These are phyloP conservation scores for Coregonus clupeaformis DNA, from an alignment of 2,113 vertebrate genomes.

Conservation along the genomic window DNA sequence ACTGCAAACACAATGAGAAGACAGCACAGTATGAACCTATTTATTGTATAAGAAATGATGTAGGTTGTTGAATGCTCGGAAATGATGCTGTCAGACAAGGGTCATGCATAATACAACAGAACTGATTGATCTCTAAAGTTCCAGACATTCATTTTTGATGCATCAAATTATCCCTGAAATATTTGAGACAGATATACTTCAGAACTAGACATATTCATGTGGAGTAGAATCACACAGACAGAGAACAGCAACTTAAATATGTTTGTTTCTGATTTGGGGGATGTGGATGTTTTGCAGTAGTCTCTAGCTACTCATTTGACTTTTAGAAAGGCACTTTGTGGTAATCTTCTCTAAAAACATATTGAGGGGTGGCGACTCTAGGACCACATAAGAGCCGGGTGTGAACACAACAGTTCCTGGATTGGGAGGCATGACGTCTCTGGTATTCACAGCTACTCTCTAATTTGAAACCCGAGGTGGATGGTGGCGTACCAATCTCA, in stretches of 20 bases:
- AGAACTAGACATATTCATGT: constrained; percentile 1
- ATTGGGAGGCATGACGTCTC: not conserved
- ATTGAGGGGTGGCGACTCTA: constrained; percentile 67
- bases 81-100: not conserved
- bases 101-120: constrained; percentile 15
- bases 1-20: not conserved
- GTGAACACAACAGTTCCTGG: constrained; percentile 44
- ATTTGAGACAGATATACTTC: constrained; percentile 3
- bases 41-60: not conserved
- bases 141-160: constrained; percentile 23
- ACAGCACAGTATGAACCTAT: not conserved
- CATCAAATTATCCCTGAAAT: constrained; percentile 18
- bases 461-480: not conserved
- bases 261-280: not conserved
- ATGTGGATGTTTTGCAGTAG: not conserved
- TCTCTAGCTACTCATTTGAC: constrained; percentile 24
- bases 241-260: not conserved
- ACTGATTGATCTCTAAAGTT: constrained; percentile 1
- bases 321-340: constrained; percentile 35
- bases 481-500: constrained; percentile 82
- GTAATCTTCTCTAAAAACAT: constrained; percentile 38
- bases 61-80: constrained; percentile 12
- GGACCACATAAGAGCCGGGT: constrained; percentile 65
- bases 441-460: not conserved
- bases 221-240: not conserved